These are phyloP conservation scores for Ferdinandea cuprea DNA, from an alignment of 2,888 invertebrate species.

Conservation along the genomic window DNA sequence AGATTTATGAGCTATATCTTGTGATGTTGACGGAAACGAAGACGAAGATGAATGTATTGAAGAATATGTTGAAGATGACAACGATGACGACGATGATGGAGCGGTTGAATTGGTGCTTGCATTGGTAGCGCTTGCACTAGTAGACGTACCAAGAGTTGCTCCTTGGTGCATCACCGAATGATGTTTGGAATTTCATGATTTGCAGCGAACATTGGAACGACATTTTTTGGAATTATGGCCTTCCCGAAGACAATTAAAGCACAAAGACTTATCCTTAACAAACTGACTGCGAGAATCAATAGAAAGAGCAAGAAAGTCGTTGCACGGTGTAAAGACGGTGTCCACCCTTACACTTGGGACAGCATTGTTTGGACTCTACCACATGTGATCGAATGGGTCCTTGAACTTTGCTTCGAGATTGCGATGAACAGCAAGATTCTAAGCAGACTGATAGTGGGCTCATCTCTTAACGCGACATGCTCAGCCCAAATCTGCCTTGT, in stretches of 20 bases:
- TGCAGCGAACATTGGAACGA: conserved; percentile 5
- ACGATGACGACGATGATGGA: background rate
- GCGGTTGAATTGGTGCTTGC: background rate
- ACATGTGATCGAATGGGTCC: conserved; percentile 49
- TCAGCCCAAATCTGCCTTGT: conserved; percentile 38
- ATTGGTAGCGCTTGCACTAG: background rate
- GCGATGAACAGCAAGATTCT: conserved; percentile 33
- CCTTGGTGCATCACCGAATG: conserved; percentile 21
- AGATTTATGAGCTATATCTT: background rate
- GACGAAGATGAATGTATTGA: background rate
- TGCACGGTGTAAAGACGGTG: conserved; percentile 17
- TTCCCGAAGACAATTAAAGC: conserved; percentile 27
- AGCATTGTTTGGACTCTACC: conserved; percentile 10
- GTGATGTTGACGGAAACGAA: too few relatives aligned
- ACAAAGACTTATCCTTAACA: conserved; percentile 7
- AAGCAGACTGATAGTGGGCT: conserved; percentile 25
- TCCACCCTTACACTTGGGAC: conserved; percentile 28
- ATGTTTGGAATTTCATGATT: conserved; percentile 7
- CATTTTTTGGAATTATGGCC: conserved; percentile 15
- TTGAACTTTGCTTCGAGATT: too few relatives aligned
- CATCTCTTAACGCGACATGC: conserved; percentile 5
- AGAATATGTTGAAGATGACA: too few relatives aligned
- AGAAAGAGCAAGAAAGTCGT: conserved; percentile 16
- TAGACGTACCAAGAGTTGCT: background rate
- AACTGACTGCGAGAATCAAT: conserved; percentile 23